Evolutionary conservation across 37 sponge, comb jelly and placozoan genomes (phyloP).

Genomic region (Chondrosia reniformis): DNA sequence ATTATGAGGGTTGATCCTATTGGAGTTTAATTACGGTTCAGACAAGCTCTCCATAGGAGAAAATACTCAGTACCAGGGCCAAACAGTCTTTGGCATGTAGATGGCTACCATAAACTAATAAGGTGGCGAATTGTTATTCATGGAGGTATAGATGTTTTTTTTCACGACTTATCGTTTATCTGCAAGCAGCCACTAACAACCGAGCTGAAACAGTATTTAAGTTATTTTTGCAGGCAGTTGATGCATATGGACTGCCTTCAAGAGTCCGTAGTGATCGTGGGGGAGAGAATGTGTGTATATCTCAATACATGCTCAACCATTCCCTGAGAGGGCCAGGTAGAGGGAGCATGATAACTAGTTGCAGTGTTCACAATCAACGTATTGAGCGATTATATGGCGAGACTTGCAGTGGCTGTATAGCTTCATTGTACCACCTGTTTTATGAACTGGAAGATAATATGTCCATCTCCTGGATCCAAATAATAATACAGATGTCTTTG

Average conservation of each 20-base stretch:
- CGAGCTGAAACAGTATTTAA: slow-evolving; percentile 31
- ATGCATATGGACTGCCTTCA: slow-evolving; percentile 49
- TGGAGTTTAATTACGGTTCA: neutral
- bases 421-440: slow-evolving; percentile 28
- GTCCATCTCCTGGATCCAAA: neutral
- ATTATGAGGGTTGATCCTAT: slow-evolving; percentile 31
- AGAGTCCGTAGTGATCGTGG: slow-evolving; percentile 51
- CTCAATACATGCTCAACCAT: slow-evolving; percentile 49
- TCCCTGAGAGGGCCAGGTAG: slow-evolving; percentile 37
- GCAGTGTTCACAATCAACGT: slow-evolving; percentile 56
- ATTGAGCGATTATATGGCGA: slow-evolving; percentile 57
- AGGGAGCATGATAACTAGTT: slow-evolving; percentile 43
- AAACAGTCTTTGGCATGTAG: slow-evolving; percentile 60
- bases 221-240: slow-evolving; percentile 19
- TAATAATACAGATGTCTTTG: neutral
- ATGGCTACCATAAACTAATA: slow-evolving; percentile 46
- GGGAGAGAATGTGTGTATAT: slow-evolving; percentile 47
- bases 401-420: slow-evolving; percentile 26
- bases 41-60: slow-evolving; percentile 8
- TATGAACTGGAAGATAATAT: slow-evolving; percentile 15
- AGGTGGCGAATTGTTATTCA: slow-evolving; percentile 60
- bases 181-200: slow-evolving; percentile 36
- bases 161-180: slow-evolving; percentile 40
- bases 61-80: slow-evolving; percentile 36
- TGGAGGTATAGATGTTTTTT: slow-evolving; percentile 59